Evolutionary conservation across 2,888 invertebrate species (phyloP), one percentile per base, ranked within the genome.

Genomic region (Anthrax anthrax): DNA sequence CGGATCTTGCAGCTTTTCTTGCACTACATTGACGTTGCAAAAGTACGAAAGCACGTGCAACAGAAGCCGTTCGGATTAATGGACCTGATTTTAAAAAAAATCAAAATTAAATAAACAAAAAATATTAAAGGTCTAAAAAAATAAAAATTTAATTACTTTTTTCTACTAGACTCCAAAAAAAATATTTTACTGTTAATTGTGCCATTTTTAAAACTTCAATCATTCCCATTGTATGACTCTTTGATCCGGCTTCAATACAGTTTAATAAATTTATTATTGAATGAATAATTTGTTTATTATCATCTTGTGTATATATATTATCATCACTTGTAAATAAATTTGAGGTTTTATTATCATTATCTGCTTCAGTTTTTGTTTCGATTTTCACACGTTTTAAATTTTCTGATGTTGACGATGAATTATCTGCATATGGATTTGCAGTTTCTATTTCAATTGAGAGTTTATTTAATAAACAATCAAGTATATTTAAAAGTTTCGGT

Each of bases 141-240:
- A 23, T n/a, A 18, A 18, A 17, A 17, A 32, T n/a, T 16, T 36
- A 49, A 54, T 61, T 65, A 81, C 84, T 80, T 63, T 71, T 67
- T 56, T 83, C 76, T 46, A 75, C 75, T 48, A 86, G 72, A 56
- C 81, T 81, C 48, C 80, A 72, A 61, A 84, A 87, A 64, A 86
- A 87, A 60, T 85, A 87, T 56, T 80, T 77, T 4, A 84, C 80
- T 8, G 78, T 76, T 0, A 83, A 76, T 52, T 79, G 75, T 0
- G 84, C 78, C 16, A 85, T 69, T 63, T 80, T 84, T 18, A 86
- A 63, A 16, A 77, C 76, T 55, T 82, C 78, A 2, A 81, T 74
- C 37, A 77, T 77, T 1, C 78, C 75, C 13, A 78, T 72, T 16
- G 75, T 73, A 36, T 73, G 70, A 41, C 70, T 69, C 1, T 71